These are phyloP conservation scores for Brachyistius frenatus DNA, from an alignment of 2,113 vertebrate species.

Conservation along the genomic window DNA sequence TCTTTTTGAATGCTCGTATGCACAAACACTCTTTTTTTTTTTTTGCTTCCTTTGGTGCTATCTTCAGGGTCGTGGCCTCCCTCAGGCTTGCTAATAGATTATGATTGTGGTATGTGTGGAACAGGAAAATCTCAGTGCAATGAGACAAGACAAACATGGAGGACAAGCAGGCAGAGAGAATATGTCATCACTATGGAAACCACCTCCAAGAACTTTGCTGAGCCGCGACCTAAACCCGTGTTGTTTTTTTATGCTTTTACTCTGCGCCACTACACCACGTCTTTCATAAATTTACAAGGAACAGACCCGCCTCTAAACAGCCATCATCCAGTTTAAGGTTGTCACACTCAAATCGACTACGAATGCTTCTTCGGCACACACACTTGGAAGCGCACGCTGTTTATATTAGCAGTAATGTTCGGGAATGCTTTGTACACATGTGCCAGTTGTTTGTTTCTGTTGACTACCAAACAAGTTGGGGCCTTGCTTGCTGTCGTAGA, in stretches of 20 bases:
- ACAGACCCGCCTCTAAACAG: neutral
- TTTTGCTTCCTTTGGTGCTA: neutral
- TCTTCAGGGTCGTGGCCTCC: conserved; percentile 18
- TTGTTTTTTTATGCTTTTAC: conserved; percentile 28
- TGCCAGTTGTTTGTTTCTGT: neutral
- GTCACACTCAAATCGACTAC: neutral
- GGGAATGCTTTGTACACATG: conserved; percentile 7
- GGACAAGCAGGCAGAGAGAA: neutral
- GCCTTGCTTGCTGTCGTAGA: neutral
- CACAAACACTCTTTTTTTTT: neutral
- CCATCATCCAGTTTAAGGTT: conserved; percentile 30
- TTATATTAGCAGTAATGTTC: conserved; percentile 19
- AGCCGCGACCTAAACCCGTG: neutral
- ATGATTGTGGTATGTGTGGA: conserved; percentile 27
- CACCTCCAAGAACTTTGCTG: conserved; percentile 38
- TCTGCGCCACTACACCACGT: neutral
- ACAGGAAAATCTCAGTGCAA: conserved; percentile 28
- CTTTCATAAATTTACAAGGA: neutral
- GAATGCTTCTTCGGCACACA: neutral
- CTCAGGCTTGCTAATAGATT: conserved; percentile 41
- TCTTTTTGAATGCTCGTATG: conserved; percentile 18
- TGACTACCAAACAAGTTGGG: conserved; percentile 8
- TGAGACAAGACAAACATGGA: conserved; percentile 20
- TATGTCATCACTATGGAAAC: conserved; percentile 58
- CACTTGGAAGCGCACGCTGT: neutral